phyloP scores from a whole-genome alignment of 2,888 invertebrate genomes.

The Lasioglossum lativentre region DNA sequence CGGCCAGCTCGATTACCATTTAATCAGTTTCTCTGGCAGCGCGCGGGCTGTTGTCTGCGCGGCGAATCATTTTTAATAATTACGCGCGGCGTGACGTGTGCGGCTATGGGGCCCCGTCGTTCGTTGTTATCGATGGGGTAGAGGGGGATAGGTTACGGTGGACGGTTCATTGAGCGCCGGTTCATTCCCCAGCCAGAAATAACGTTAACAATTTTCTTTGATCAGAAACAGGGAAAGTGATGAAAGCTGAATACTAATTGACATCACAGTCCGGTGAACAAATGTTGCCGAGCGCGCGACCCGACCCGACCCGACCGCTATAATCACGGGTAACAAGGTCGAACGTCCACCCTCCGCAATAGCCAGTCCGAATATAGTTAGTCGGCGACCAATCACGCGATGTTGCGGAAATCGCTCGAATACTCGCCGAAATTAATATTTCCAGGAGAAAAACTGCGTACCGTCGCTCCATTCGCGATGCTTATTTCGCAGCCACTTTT shows the following conservation, averaged over 20 bases:
- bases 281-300: neutral
- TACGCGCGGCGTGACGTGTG: constrained; percentile 12
- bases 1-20: constrained; percentile 55
- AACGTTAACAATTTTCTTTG: constrained; percentile 24
- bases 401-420: neutral
- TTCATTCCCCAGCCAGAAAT: constrained; percentile 24
- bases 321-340: constrained; percentile 11
- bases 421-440: neutral
- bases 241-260: neutral
- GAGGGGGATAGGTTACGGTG: neutral
- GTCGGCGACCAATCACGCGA: neutral
- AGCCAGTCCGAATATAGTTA: neutral
- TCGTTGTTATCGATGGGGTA: neutral
- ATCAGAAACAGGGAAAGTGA: constrained; percentile 18
- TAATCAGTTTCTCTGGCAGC: constrained; percentile 50
- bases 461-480: constrained; percentile 57
- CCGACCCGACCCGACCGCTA: neutral
- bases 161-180: constrained; percentile 10
- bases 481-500: constrained; percentile 70
- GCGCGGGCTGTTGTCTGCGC: constrained; percentile 15
- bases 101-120: neutral
- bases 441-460: constrained; percentile 17
- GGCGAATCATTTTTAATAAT: constrained; percentile 27
- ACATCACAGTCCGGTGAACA: constrained; percentile 4
- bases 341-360: neutral